Percentiles rank a stretch among this genome's conserved stretches.
These are phyloP conservation scores for Perodicticus potto DNA, from an alignment of 2,797 vertebrate species.

Conservation along the genomic window DNA sequence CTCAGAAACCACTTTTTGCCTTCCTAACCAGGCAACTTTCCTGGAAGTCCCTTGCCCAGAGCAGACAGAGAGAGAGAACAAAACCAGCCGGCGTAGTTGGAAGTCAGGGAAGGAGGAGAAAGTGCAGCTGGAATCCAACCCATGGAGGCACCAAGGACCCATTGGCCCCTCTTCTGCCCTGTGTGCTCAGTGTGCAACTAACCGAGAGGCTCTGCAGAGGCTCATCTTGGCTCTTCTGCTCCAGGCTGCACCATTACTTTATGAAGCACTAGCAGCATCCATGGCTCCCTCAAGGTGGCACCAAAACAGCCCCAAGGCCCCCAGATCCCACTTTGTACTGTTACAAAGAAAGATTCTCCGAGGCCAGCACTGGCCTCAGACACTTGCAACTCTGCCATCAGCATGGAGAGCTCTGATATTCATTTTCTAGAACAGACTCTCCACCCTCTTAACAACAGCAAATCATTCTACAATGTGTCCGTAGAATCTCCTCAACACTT, in stretches of 20 bases:
- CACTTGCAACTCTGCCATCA: background rate
- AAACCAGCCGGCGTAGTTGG: background rate
- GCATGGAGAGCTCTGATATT: background rate
- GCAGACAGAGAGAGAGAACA: background rate
- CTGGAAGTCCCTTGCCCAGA: background rate
- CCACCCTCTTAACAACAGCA: background rate
- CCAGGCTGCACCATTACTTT: rapidly evolving
- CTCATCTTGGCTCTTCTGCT: background rate
- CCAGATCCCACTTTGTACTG: background rate
- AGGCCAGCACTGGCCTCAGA: background rate
- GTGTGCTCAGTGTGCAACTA: no score
- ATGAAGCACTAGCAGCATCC: rapidly evolving
- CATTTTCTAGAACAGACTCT: background rate
- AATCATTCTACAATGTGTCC: background rate
- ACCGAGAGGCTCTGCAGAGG: rapidly evolving
- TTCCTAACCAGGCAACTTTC: background rate
- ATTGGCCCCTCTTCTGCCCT: rapidly evolving
- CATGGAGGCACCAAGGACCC: background rate
- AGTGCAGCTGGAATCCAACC: background rate
- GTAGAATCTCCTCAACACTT: background rate
- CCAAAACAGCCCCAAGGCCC: background rate
- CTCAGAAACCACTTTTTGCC: background rate
- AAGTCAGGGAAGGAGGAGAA: background rate
- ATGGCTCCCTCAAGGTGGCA: no score
- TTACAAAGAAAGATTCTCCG: no score